phyloP scores from a whole-genome alignment of 2,797 vertebrate genomes.

The Malurus leucopterus region DNA sequence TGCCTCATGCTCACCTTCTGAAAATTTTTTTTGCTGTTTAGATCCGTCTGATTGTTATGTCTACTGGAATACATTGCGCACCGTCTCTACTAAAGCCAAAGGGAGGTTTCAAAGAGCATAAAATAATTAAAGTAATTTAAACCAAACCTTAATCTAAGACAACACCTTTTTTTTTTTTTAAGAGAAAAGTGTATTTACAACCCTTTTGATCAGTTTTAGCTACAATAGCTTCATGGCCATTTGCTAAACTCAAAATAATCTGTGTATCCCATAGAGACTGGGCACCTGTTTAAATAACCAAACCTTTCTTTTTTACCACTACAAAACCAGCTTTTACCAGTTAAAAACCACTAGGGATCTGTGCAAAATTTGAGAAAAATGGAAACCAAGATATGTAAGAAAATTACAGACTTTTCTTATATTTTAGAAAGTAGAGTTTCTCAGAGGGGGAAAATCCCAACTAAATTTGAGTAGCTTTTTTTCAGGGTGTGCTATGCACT shows the following conservation, averaged over 20 bases:
- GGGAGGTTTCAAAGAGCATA: background rate
- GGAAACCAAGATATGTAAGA: background rate
- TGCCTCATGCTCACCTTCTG: background rate
- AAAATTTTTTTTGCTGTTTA: background rate
- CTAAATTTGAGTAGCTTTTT: background rate
- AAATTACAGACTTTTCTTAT: background rate
- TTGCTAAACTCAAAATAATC: background rate
- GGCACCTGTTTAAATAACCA: background rate
- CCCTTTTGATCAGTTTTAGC: background rate
- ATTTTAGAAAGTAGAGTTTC: background rate
- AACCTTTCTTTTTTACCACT: background rate
- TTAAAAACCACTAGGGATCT: background rate
- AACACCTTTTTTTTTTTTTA: rapidly evolving
- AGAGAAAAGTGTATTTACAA: background rate
- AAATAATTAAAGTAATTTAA: background rate
- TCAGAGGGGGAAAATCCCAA: background rate
- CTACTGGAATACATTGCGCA: background rate
- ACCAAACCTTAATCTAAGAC: background rate
- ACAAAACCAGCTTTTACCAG: too few species aligned
- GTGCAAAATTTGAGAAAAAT: background rate
- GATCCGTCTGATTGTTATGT: background rate
- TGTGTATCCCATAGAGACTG: background rate
- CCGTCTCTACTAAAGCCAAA: background rate
- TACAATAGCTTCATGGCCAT: background rate
- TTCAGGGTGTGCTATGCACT: background rate